Evolutionary conservation across 2,888 invertebrate species (phyloP).

Genomic region (Coelogynopora nodosa): DNA sequence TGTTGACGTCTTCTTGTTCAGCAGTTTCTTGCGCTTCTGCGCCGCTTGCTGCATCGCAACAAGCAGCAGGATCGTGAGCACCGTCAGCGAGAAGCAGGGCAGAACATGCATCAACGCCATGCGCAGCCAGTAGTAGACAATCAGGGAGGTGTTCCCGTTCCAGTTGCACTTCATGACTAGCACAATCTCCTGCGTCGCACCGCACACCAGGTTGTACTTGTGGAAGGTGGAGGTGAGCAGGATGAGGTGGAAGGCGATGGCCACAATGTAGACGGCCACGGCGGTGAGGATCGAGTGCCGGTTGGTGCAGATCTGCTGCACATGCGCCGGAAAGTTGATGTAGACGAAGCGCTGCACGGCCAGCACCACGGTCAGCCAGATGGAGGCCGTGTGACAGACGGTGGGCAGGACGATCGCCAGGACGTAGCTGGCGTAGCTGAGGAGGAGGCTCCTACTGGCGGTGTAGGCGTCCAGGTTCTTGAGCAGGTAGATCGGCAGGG

Average conservation of each 20-base stretch:
- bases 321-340: slow-evolving; percentile 84
- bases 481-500: slow-evolving; percentile 52
- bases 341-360: slow-evolving; percentile 90
- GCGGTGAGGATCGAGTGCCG: slow-evolving; percentile 54
- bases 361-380: slow-evolving; percentile 83
- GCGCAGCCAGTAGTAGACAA: slow-evolving; percentile 80
- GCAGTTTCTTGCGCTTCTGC: slow-evolving; percentile 70
- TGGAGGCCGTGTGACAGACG: slow-evolving; percentile 82
- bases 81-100: slow-evolving; percentile 81
- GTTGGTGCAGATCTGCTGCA: slow-evolving; percentile 71
- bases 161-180: slow-evolving; percentile 26
- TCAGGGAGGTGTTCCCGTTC: slow-evolving; percentile 49
- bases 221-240: slow-evolving; percentile 34
- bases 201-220: background rate
- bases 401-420: slow-evolving; percentile 56
- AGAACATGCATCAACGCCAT: slow-evolving; percentile 85
- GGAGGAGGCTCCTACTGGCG: slow-evolving; percentile 64
- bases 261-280: slow-evolving; percentile 14
- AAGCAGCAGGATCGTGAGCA: slow-evolving; percentile 81
- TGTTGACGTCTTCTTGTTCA: slow-evolving; percentile 62
- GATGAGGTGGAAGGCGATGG: slow-evolving; percentile 28
- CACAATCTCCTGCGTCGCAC: background rate
- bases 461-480: slow-evolving; percentile 37
- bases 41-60: slow-evolving; percentile 80
- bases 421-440: slow-evolving; percentile 72